Base-by-base conservation (phyloP, 2,113 vertebrate species). In the Pipa parva region DNA sequence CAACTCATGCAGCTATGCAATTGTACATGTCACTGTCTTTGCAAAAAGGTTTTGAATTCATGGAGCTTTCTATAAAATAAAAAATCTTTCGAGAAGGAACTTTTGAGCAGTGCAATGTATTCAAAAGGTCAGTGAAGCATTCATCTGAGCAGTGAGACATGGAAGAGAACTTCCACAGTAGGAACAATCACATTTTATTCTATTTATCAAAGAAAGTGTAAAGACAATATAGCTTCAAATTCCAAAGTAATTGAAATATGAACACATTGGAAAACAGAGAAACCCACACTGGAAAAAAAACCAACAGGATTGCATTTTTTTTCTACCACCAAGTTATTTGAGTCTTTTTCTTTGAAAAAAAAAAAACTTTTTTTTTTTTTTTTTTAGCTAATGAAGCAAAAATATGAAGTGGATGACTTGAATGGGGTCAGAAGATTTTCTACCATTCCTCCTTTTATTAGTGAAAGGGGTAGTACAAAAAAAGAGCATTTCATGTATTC, bases 81-180 rank as follows among this genome's bases (percentile, higher is more conserved):
- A 36, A 58, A 36, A 58, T 36, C n/a, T 13, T 29, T 31, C 26
- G 13, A 8, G 27, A 22, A 56, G 29, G 55, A 58, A 36, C 18
- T 33, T 58, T 5, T 26, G 24, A 57, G 54, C 2, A 11, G 18
- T 65, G 6, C 18, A 11, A 31, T 31, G 18, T 15, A 54, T 31
- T 56, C 24, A 57, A n/a, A 65, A 57, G 39, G 52, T 65, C 52
- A 65, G 10, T 21, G 63, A 24, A 48, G 52, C 63, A 31, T 65
- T 65, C 39, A 48, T 48, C n/a, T 31, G 51, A 65, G 25, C 52
- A 65, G 50, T 5, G 6, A 42, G 50, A 39, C 22, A 10, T 2
- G 17, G 29, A 52, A 28, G 20, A 21, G 7, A 24, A n/a, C n/a
- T 9, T 9, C 27, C 55, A 3, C 18, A 51, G 17, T 21, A 26